Conservation (phyloP, 2,797 vertebrate genomes). For the Setipinna tenuifilis region DNA sequence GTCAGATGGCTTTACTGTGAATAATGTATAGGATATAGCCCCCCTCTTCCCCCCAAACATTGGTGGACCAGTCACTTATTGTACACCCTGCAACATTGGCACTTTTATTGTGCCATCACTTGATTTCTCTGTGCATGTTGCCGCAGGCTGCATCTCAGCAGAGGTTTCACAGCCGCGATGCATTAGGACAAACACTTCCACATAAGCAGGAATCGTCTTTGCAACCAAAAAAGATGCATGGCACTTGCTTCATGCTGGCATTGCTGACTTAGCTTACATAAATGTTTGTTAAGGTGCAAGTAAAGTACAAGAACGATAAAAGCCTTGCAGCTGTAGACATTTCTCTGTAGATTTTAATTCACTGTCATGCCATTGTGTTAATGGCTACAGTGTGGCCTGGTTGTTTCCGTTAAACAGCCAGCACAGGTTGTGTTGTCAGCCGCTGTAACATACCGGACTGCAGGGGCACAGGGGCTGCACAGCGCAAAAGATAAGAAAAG, state of each 20-base stretch:
- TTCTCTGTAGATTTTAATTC: background rate
- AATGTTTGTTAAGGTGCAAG: background rate
- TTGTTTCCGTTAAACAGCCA: background rate
- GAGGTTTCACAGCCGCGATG: no score
- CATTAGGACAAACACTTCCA: no score
- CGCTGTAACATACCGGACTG: background rate
- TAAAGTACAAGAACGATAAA: background rate
- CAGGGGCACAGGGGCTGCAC: background rate
- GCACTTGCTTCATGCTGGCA: background rate
- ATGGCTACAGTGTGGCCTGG: background rate
- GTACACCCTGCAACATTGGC: no score
- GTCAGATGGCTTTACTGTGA: background rate
- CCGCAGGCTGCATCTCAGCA: no score
- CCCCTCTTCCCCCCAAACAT: no score
- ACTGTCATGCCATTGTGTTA: background rate
- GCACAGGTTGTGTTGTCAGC: background rate
- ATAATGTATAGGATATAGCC: no score
- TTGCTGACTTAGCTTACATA: background rate
- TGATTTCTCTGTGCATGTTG: no score
- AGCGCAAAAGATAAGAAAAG: slow-evolving; percentile 41
- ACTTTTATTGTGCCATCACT: no score
- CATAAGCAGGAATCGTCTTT: no score
- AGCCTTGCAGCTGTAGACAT: background rate
- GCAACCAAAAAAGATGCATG: background rate
- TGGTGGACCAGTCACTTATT: no score